These are phyloP conservation scores for Spongilla lacustris DNA, from an alignment of 37 sponge, comb jelly and placozoan genomes.

Conservation along the genomic window DNA sequence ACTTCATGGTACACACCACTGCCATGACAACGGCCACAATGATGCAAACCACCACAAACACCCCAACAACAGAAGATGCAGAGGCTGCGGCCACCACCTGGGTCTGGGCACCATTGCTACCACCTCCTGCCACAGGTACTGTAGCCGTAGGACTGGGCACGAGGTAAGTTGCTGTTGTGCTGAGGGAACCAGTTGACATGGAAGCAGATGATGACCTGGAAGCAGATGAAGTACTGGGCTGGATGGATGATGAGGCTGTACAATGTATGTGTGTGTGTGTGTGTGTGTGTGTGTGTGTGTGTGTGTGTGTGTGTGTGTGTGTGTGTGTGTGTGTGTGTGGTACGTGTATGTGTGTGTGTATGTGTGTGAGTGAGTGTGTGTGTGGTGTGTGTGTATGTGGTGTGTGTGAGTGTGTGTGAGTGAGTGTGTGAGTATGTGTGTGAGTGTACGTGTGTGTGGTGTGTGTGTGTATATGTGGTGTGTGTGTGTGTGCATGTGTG, in stretches of 20 bases:
- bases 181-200: not conserved
- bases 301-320: slow-evolving; percentile 31
- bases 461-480: too few species aligned
- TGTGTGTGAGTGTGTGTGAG: too few species aligned
- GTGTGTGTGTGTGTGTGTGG: slow-evolving; percentile 27
- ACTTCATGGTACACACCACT: not conserved
- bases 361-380: too few species aligned
- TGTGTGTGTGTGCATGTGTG: not conserved
- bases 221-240: too few species aligned
- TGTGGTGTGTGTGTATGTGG: too few species aligned
- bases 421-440: too few species aligned
- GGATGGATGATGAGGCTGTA: too few species aligned
- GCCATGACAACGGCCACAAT: not conserved
- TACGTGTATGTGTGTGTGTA: too few species aligned
- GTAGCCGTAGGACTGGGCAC: not conserved
- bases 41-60: not conserved
- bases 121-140: not conserved
- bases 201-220: not conserved
- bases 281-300: slow-evolving; percentile 46
- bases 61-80: not conserved
- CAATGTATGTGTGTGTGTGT: slow-evolving; percentile 26
- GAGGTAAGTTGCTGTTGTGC: not conserved
- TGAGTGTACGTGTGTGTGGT: too few species aligned
- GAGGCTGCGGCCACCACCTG: not conserved
- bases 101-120: not conserved